Percentiles rank a stretch among this genome's conserved stretches.
These are phyloP conservation scores for Nibea albiflora DNA, from an alignment of 2,113 vertebrate genomes.

Conservation along the genomic window DNA sequence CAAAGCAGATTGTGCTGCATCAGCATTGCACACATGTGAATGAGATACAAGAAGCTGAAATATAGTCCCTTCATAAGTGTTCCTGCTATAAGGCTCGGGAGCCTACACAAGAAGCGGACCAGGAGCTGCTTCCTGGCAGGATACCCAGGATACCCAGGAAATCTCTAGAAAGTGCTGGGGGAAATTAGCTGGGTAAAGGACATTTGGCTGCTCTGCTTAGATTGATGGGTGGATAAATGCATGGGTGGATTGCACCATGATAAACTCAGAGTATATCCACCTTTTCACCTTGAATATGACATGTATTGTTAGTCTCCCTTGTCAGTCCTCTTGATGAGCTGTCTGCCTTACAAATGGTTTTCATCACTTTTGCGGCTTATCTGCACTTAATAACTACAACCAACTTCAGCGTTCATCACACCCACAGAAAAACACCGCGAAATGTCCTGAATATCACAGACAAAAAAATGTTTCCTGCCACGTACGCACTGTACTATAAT, in stretches of 20 bases:
- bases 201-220: constrained; percentile 1
- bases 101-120: background rate
- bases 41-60: background rate
- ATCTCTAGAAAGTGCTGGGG: background rate
- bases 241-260: constrained; percentile 42
- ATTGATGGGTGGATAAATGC: constrained; percentile 40
- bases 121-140: background rate
- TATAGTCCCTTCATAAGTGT: background rate
- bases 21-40: background rate
- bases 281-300: constrained; percentile 59
- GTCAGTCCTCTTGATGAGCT: constrained; percentile 56
- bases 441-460: constrained; percentile 1
- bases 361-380: background rate
- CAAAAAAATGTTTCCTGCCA: background rate
- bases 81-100: background rate
- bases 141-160: constrained; percentile 2
- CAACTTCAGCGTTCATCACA: background rate
- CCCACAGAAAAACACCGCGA: background rate
- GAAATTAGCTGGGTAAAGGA: constrained; percentile 1
- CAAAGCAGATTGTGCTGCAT: background rate
- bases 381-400: background rate
- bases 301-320: constrained; percentile 51
- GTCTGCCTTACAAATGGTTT: constrained; percentile 49
- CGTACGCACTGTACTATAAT: background rate
- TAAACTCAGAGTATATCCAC: constrained; percentile 35